Evolutionary conservation across 92 coral and sea anemone genomes (phyloP).

Genomic region (Phymanthus crucifer): DNA sequence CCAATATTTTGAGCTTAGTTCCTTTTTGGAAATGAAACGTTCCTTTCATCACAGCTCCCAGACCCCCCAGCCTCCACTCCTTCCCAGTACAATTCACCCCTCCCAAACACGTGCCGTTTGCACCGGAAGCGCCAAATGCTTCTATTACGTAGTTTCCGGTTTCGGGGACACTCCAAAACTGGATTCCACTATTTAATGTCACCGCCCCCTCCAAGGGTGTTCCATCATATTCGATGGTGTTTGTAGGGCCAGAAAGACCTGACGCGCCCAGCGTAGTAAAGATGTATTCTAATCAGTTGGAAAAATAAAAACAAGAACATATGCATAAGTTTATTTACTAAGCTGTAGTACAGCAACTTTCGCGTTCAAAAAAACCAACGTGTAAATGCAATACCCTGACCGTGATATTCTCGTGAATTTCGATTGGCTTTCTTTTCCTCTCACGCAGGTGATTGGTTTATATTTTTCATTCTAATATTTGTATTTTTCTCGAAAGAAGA

Average conservation of each 20-base stretch:
- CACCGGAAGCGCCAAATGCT: conserved; percentile 79
- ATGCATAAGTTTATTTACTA: no score
- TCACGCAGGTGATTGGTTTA: no score
- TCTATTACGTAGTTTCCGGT: conserved; percentile 79
- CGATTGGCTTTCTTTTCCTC: no score
- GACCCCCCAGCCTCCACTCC: conserved; percentile 57
- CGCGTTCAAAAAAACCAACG: no score
- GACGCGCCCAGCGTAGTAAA: neutral
- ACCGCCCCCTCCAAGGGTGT: conserved; percentile 66
- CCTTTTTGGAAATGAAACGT: conserved; percentile 43
- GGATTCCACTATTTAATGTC: conserved; percentile 63
- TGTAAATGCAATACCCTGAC: no score
- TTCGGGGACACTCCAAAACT: conserved; percentile 77
- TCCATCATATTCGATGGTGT: conserved; percentile 44
- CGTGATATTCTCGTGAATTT: no score
- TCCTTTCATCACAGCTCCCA: conserved; percentile 72
- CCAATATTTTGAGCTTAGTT: conserved; percentile 53
- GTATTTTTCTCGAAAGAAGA: no score
- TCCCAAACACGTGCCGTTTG: conserved; percentile 58
- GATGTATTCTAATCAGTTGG: neutral
- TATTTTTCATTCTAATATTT: no score
- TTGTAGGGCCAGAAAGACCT: neutral
- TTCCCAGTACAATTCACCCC: neutral
- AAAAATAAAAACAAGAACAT: neutral
- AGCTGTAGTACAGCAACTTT: neutral